These are phyloP conservation scores for Bruchidius siliquastri DNA, from an alignment of 2,888 invertebrate genomes.

Conservation along the genomic window DNA sequence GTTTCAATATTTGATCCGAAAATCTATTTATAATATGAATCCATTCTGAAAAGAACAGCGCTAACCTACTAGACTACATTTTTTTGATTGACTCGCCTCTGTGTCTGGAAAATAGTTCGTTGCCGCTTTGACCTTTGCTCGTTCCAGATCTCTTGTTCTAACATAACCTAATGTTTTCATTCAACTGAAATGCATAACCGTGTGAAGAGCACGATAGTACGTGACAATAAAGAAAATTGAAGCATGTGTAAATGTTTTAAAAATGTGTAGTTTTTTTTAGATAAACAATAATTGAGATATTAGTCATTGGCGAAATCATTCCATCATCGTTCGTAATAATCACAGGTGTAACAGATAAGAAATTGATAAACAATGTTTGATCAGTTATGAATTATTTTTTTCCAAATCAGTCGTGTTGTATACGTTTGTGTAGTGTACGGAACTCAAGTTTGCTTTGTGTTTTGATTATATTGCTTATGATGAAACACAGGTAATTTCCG, in stretches of 20 bases:
- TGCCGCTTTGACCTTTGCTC: no score
- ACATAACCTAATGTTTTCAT: no score
- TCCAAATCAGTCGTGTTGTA: background rate
- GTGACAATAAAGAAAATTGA: constrained; percentile 2
- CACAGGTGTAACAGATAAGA: background rate
- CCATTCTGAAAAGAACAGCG: no score
- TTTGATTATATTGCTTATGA: background rate
- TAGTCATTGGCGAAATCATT: background rate
- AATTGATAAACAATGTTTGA: background rate
- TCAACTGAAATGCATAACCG: background rate
- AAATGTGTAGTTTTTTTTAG: background rate
- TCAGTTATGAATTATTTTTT: background rate
- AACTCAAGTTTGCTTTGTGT: background rate
- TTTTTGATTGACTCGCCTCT: no score
- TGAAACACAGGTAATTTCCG: background rate
- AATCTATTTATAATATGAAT: no score
- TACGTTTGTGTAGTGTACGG: background rate
- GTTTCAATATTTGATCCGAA: no score
- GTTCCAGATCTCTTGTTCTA: no score
- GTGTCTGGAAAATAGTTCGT: no score
- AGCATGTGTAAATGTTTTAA: background rate
- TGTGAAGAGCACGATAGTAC: background rate
- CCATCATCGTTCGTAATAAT: background rate
- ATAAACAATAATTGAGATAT: background rate
- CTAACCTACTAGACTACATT: no score